phyloP scores from a whole-genome alignment of 1,140 invertebrate genomes.

The Chlorops oryzae region DNA sequence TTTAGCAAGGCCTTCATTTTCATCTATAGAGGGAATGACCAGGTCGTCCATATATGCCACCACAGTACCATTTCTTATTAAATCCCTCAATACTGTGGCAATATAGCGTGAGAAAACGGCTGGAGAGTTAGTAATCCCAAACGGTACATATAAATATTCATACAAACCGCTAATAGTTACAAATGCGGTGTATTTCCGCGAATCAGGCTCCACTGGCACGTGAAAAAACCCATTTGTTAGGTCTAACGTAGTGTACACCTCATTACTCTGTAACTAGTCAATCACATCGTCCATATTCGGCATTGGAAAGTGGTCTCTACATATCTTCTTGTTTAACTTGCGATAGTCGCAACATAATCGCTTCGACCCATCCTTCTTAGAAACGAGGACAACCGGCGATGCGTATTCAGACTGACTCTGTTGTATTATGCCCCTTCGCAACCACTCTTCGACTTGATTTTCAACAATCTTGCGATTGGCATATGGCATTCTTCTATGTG shows the following conservation, averaged over 20 bases:
- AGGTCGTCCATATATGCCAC: not conserved
- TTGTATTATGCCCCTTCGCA: no score
- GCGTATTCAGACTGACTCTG: no score
- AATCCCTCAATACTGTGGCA: not conserved
- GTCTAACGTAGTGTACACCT: conserved; percentile 28
- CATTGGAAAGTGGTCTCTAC: conserved; percentile 27
- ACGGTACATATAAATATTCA: conserved; percentile 47
- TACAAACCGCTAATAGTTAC: conserved; percentile 34
- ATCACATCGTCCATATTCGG: conserved; percentile 10
- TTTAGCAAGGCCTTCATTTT: not conserved
- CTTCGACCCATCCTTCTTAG: no score
- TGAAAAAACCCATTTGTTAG: conserved; percentile 22
- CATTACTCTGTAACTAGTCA: conserved; percentile 16
- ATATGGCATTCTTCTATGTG: no score
- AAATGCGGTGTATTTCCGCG: conserved; percentile 36
- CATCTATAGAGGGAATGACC: not conserved
- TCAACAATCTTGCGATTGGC: no score
- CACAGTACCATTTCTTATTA: not conserved
- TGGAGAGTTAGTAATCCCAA: conserved; percentile 47
- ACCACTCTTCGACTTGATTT: no score
- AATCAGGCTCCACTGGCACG: conserved; percentile 1
- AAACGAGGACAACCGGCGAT: no score
- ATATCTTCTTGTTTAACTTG: no score
- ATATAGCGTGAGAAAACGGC: conserved; percentile 11
- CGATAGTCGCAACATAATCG: no score